Conservation (phyloP, 1,140 invertebrate genomes). For the Apis florea region DNA sequence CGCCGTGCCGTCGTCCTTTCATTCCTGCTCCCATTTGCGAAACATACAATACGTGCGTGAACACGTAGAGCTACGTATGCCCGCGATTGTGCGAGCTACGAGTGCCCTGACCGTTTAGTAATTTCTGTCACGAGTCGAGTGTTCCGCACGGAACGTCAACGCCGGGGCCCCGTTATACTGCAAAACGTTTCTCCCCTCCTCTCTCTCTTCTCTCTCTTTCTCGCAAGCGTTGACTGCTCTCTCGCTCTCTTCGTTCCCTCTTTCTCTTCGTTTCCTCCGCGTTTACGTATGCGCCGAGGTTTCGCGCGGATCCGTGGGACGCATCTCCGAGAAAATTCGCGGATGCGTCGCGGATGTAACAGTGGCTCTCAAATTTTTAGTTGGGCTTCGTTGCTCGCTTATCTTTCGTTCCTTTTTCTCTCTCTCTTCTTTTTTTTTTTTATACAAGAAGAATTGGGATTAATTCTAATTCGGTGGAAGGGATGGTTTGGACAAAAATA, state of each 20-base stretch:
- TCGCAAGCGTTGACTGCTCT: background rate
- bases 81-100: constrained; percentile 50
- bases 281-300: constrained; percentile 64
- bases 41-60: constrained; percentile 58
- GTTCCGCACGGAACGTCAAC: constrained; percentile 69
- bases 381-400: too few species aligned
- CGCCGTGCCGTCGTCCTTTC: constrained; percentile 49
- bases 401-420: too few species aligned
- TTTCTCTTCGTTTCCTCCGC: constrained; percentile 11
- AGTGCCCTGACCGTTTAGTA: constrained; percentile 61
- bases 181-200: constrained; percentile 41
- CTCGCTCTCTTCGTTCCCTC: background rate
- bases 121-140: constrained; percentile 80
- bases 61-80: constrained; percentile 56
- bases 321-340: constrained; percentile 68
- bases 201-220: background rate
- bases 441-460: too few species aligned
- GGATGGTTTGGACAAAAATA: too few species aligned
- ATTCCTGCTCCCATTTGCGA: constrained; percentile 64
- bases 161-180: constrained; percentile 54
- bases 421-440: too few species aligned
- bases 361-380: background rate
- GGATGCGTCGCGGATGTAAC: background rate
- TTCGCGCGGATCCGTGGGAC: constrained; percentile 58
- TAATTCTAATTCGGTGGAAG: too few species aligned